Percentiles rank a stretch among this genome's conserved stretches.
Evolutionary conservation across 2,797 vertebrate species (phyloP).

Genomic region (Eospalax fontanierii): DNA sequence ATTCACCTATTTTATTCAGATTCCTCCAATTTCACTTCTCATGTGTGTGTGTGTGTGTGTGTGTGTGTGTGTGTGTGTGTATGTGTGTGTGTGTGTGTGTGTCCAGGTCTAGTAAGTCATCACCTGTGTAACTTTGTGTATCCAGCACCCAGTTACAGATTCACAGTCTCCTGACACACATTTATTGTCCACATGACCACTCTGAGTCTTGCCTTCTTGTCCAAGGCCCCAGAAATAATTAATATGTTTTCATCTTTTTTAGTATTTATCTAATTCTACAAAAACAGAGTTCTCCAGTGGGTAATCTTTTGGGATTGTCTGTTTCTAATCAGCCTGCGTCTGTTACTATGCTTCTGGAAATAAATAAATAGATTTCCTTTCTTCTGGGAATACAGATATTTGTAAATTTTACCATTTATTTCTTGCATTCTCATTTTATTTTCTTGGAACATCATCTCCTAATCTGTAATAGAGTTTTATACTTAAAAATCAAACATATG

Average conservation of each 20-base stretch:
- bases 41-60: background rate
- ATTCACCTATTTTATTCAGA: background rate
- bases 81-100: no score
- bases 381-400: background rate
- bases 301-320: background rate
- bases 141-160: accelerated
- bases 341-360: background rate
- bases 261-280: background rate
- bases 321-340: background rate
- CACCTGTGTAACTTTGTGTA: background rate
- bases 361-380: background rate
- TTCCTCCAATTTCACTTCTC: background rate
- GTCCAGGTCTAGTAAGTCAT: background rate
- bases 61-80: background rate
- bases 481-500: background rate
- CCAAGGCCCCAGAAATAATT: background rate
- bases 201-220: background rate
- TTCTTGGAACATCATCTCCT: background rate
- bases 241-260: background rate
- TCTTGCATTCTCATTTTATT: background rate
- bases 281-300: background rate
- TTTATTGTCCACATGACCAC: background rate
- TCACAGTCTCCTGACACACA: background rate
- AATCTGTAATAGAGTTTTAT: background rate
- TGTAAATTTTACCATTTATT: background rate